Evolutionary conservation across 30 jellyfish, hydroid and myxozoan genomes (phyloP).

Genomic region (Aurelia sp.): DNA sequence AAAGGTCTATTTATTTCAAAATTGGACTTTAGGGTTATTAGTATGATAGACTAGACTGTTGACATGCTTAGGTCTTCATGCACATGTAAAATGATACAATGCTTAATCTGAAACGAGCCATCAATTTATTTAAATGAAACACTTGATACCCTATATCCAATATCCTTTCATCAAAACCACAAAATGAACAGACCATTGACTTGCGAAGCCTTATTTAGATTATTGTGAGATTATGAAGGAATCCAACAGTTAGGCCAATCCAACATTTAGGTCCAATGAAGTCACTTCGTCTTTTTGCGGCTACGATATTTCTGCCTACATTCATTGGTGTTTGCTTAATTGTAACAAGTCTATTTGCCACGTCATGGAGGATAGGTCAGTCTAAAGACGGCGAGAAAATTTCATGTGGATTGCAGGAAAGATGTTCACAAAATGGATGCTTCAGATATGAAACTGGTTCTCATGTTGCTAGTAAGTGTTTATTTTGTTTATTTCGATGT

Average conservation of each 20-base stretch:
- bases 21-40: no score
- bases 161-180: no score
- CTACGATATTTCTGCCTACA: neutral
- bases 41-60: no score
- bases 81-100: no score
- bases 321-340: neutral
- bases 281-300: neutral
- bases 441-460: neutral
- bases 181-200: no score
- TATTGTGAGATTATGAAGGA: no score
- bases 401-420: neutral
- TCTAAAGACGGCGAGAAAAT: neutral
- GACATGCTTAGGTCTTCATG: no score
- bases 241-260: neutral
- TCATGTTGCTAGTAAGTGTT: slow-evolving; percentile 4
- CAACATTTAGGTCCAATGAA: neutral
- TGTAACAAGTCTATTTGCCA: slow-evolving; percentile 2
- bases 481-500: neutral
- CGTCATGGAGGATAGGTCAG: slow-evolving; percentile 5
- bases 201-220: no score
- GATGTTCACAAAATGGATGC: neutral
- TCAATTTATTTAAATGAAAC: no score
- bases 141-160: no score
- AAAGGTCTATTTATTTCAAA: no score
- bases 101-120: no score